A percentile compares a stretch with the other conserved stretches of the same genome.
Conservation (phyloP, 2,113 vertebrate genomes). For the Sitta europaea region DNA sequence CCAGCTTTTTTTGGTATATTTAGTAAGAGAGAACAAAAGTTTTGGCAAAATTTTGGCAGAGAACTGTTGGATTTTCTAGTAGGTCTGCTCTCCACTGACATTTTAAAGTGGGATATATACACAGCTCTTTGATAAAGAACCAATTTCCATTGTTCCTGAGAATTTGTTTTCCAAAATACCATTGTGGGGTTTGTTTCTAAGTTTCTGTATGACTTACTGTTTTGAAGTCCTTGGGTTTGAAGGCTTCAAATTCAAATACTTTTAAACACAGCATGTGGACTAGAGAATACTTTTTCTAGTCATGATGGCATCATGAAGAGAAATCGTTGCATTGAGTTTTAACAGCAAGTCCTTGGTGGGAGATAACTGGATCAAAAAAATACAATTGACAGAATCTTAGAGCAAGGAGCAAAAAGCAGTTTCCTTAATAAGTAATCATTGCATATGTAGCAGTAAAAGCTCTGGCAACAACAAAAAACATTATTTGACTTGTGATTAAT, state of each 20-base stretch:
- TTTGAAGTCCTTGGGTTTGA: not conserved
- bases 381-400: not conserved
- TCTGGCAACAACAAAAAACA: not conserved
- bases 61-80: not conserved
- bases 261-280: not conserved
- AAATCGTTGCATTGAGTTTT: not conserved
- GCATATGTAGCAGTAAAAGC: not conserved
- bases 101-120: not conserved
- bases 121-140: not conserved
- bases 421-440: not conserved
- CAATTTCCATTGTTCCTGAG: not conserved
- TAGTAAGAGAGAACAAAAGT: not conserved
- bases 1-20: not conserved
- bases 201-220: not conserved
- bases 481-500: not conserved
- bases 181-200: not conserved
- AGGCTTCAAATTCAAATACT: not conserved
- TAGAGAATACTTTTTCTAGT: not conserved
- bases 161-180: not conserved
- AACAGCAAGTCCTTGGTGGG: not conserved
- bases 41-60: not conserved
- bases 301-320: not conserved
- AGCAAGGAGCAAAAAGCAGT: not conserved
- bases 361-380: not conserved
- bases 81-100: not conserved